phyloP scores from a whole-genome alignment of 2,113 vertebrate genomes.

The Chaetops frenatus region DNA sequence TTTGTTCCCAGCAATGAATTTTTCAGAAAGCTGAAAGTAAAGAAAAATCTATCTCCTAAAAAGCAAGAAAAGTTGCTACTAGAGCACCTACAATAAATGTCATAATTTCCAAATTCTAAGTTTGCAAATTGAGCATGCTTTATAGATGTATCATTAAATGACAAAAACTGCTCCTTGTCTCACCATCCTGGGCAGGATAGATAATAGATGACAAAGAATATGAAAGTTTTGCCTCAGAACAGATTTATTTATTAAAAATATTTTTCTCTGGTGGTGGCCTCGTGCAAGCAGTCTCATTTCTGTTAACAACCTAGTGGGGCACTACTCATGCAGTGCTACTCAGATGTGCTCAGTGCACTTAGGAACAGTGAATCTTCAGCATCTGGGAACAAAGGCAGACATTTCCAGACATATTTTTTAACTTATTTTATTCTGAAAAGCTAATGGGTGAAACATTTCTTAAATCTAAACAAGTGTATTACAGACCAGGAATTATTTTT shows the following conservation, averaged over 20 bases:
- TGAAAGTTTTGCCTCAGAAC: neutral
- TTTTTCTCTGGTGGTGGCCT: neutral
- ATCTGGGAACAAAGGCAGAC: neutral
- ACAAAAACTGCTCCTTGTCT: neutral
- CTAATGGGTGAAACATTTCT: neutral
- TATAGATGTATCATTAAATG: neutral
- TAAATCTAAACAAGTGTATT: neutral
- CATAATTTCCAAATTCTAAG: neutral
- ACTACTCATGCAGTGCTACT: fast-evolving
- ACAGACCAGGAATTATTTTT: neutral
- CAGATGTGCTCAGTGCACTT: neutral
- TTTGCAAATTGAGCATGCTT: neutral
- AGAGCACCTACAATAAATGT: neutral
- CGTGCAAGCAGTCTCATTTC: neutral
- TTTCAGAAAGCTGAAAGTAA: neutral
- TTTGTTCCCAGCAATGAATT: neutral
- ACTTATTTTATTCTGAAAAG: neutral
- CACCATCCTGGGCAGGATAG: neutral
- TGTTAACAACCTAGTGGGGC: neutral
- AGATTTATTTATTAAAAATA: neutral
- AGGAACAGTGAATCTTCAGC: neutral
- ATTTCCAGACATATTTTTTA: neutral
- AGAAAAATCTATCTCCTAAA: neutral
- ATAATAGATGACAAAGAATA: neutral
- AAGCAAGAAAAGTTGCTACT: neutral